These are phyloP conservation scores for Eremophila alpestris DNA, from an alignment of 2,797 vertebrate species.

Conservation along the genomic window DNA sequence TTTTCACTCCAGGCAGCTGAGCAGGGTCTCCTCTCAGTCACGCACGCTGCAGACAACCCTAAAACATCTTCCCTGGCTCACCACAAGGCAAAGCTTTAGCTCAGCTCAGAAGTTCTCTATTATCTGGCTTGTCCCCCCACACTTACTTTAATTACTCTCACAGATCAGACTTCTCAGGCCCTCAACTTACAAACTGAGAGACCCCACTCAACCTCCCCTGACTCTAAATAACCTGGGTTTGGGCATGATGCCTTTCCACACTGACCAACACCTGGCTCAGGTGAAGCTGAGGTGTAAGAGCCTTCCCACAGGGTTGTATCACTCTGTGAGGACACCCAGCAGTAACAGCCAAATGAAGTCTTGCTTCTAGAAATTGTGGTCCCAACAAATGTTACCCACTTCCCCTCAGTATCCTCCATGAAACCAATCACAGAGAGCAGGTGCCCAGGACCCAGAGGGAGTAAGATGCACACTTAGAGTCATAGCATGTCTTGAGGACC, in stretches of 20 bases:
- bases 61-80: not conserved
- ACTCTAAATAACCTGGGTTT: not conserved
- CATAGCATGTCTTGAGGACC: accelerated
- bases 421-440: not conserved
- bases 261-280: not conserved
- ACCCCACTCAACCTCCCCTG: accelerated
- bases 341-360: not conserved
- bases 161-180: not conserved
- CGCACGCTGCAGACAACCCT: not conserved
- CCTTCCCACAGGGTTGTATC: not conserved
- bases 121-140: not conserved
- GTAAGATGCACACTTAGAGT: not conserved
- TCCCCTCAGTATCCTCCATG: not conserved
- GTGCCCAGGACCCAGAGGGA: not conserved
- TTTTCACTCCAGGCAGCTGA: not conserved
- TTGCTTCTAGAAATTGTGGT: not conserved
- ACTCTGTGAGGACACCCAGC: not conserved
- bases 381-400: not conserved
- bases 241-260: not conserved
- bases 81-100: not conserved
- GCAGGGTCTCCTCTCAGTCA: not conserved
- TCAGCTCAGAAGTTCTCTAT: not conserved
- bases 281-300: not conserved
- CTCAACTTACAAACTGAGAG: not conserved
- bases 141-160: not conserved